phyloP scores from a whole-genome alignment of 2,113 vertebrate species.

The Acrocephalus kingi region DNA sequence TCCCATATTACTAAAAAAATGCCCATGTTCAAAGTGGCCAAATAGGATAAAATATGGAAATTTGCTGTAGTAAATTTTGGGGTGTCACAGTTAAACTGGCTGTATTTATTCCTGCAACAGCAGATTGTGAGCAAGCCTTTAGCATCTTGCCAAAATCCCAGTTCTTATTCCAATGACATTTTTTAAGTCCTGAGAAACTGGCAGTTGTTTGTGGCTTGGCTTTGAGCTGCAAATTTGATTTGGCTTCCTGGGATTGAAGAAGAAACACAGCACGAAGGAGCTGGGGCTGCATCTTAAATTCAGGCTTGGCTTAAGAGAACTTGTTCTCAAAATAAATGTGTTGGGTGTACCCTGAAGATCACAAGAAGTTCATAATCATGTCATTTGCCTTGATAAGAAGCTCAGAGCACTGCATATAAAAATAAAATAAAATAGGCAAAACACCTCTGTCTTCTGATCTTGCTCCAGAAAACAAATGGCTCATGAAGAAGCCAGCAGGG shows the following conservation, averaged over 20 bases:
- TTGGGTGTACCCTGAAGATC: not conserved
- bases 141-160: not conserved
- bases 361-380: not conserved
- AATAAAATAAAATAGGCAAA: not conserved
- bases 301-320: not conserved
- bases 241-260: not conserved
- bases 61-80: not conserved
- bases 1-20: not conserved
- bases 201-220: slow-evolving; percentile 10
- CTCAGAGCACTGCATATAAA: not conserved
- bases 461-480: not conserved
- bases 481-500: not conserved
- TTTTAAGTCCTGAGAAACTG: slow-evolving; percentile 20
- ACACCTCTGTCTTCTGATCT: not conserved
- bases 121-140: not conserved
- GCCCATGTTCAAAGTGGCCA: not conserved
- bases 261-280: not conserved
- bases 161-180: not conserved
- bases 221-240: slow-evolving; percentile 35
- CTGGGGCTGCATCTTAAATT: not conserved
- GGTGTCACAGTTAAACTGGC: not conserved
- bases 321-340: not conserved
- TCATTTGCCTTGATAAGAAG: not conserved
- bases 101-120: not conserved
- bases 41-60: not conserved